Evolutionary conservation across 2,888 invertebrate genomes (phyloP), one percentile per base, ranked within the genome.

Genomic region (Cordilura impudica): DNA sequence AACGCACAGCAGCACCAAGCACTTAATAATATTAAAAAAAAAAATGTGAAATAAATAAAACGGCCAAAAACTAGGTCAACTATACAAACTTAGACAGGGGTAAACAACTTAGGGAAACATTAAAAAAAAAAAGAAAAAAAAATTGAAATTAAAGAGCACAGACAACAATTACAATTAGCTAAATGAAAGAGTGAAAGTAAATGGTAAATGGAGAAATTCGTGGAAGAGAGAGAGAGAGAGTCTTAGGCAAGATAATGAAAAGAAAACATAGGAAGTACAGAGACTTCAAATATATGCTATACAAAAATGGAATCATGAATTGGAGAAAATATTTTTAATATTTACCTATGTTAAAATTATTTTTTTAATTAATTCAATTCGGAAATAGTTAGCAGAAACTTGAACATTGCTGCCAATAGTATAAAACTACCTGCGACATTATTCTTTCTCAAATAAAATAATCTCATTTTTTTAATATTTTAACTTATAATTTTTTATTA

Each of bases 1-100:
- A 79, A 72, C 75, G n/a, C n/a, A 63, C 66, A 67, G 58, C 53
- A 47, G 35, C 16, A 26, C 14, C 39, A 26, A 70, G 39, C 75
- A 75, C 66, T 75, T 63, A 75, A 75, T 75, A 75, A 66, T 75
- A 79, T 79, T 79, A 63, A 63, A 63, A 66, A 66, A 67, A 61
- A 66, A 66, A 67, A 61, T 47, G 49, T 49, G 29, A 29, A 78
- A 70, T 39, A 49, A 66, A 67, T 19, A 65, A 14, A 45, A 35
- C 12, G 12, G 35, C 35, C n/a, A 60, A 66, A 63, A 79, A 72
- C 47, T 81, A 65, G 72, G 72, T 73, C 73, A 81, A 29, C 31
- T 69, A 73, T 58, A 65, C 45, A 72, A 54, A 53, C 67, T 76
- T 60, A 72, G 67, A 63, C 72, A 71, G 75, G 60, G 71, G 70